Evolutionary conservation across 2,888 invertebrate genomes (phyloP).

Genomic region (Nymphalis urticae): DNA sequence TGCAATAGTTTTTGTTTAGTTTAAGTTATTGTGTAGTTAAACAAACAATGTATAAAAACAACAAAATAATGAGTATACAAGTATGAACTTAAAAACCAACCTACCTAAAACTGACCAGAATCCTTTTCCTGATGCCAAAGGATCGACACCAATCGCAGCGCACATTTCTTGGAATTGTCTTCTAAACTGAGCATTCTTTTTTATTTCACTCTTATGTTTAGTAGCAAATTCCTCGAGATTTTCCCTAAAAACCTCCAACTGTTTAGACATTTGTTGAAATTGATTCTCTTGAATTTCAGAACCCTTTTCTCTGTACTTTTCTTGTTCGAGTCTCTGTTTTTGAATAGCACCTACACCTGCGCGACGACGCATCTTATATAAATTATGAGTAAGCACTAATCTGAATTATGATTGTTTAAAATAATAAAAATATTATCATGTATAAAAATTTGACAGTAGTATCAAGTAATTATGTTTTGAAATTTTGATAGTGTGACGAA

Average conservation of each 20-base stretch:
- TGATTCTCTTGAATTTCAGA: slow-evolving; percentile 95
- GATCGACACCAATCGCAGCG: slow-evolving; percentile 98
- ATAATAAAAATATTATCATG: neutral
- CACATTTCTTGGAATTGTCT: slow-evolving; percentile 99
- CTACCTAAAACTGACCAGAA: slow-evolving; percentile 97
- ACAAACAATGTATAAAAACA: too few species aligned
- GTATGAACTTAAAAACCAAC: neutral
- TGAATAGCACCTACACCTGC: slow-evolving; percentile 94
- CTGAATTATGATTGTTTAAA: neutral
- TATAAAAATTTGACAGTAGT: neutral
- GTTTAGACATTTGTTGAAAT: slow-evolving; percentile 95
- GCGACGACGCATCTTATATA: slow-evolving; percentile 86
- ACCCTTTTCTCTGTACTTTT: slow-evolving; percentile 95
- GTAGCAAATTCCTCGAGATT: slow-evolving; percentile 97
- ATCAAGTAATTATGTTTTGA: neutral
- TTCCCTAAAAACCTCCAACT: slow-evolving; percentile 94
- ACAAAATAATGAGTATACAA: neutral
- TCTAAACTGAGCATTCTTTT: slow-evolving; percentile 96
- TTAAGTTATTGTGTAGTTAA: neutral
- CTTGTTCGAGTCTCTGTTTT: slow-evolving; percentile 92
- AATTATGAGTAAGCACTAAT: neutral
- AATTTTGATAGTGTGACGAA: neutral
- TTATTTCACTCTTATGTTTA: slow-evolving; percentile 97
- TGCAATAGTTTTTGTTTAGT: too few species aligned
- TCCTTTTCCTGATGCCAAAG: slow-evolving; percentile 96